Evolutionary conservation across 2,797 vertebrate species (phyloP).

Genomic region (Momotus momota): DNA sequence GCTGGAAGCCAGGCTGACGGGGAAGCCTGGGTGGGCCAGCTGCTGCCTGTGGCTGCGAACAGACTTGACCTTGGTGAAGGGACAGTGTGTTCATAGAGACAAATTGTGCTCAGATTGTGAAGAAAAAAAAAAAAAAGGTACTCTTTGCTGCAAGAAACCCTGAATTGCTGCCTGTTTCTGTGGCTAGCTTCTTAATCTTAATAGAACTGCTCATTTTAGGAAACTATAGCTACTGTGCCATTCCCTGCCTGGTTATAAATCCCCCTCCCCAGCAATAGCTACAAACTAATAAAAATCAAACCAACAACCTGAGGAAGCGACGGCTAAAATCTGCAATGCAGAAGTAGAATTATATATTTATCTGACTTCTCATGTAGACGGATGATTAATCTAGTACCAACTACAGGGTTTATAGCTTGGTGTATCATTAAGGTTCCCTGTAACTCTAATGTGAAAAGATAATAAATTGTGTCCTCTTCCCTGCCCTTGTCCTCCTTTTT

Average conservation of each 20-base stretch:
- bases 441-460: constrained; percentile 57
- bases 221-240: neutral
- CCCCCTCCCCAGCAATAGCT: neutral
- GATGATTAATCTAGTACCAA: constrained; percentile 52
- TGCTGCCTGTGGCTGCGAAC: neutral
- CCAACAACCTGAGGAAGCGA: neutral
- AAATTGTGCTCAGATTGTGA: neutral
- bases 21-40: neutral
- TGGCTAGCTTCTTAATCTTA: neutral
- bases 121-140: neutral
- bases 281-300: neutral
- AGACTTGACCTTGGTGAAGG: constrained; percentile 10
- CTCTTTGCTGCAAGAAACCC: neutral
- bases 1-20: accelerated
- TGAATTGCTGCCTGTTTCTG: neutral
- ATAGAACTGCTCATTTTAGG: neutral
- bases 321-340: constrained; percentile 35
- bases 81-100: neutral
- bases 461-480: constrained; percentile 56
- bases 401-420: constrained; percentile 49
- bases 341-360: constrained; percentile 54
- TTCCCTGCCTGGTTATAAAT: neutral
- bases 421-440: constrained; percentile 54
- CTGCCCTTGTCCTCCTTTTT: constrained; percentile 70
- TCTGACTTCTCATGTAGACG: constrained; percentile 47